Percentiles rank a stretch among this genome's conserved stretches.
Conservation (phyloP, 2,888 invertebrate species). For the Quadroppia sp. region DNA sequence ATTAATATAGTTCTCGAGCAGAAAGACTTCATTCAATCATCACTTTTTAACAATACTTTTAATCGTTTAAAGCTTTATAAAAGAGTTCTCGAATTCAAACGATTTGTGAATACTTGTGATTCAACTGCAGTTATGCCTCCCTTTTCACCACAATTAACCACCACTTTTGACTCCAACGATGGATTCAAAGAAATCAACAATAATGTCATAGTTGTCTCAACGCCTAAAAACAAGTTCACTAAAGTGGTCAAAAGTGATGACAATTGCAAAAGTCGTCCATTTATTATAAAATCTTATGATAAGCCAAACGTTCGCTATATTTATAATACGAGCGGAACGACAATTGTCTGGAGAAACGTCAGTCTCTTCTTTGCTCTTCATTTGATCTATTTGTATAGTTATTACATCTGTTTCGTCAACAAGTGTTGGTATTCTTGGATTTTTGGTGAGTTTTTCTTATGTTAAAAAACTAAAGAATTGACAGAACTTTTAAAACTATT, state of each 20-base stretch:
- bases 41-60: background rate
- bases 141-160: background rate
- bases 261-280: background rate
- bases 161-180: background rate
- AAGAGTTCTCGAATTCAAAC: background rate
- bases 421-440: slow-evolving; percentile 36
- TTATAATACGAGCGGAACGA: slow-evolving; percentile 11
- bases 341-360: slow-evolving; percentile 40
- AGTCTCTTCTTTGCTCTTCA: slow-evolving; percentile 35
- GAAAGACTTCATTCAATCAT: background rate
- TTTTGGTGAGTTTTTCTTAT: slow-evolving; percentile 31
- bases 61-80: too few species aligned
- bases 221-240: background rate
- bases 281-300: background rate
- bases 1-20: background rate
- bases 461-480: too few species aligned
- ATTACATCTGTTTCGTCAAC: slow-evolving; percentile 14
- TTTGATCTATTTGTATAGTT: slow-evolving; percentile 23
- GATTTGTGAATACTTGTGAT: background rate
- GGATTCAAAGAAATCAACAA: slow-evolving; percentile 4
- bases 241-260: background rate
- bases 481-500: too few species aligned
- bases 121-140: background rate
- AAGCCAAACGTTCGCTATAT: slow-evolving; percentile 20
- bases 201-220: background rate